These are phyloP conservation scores for Mirounga angustirostris DNA, from an alignment of 2,113 vertebrate species.

Conservation along the genomic window DNA sequence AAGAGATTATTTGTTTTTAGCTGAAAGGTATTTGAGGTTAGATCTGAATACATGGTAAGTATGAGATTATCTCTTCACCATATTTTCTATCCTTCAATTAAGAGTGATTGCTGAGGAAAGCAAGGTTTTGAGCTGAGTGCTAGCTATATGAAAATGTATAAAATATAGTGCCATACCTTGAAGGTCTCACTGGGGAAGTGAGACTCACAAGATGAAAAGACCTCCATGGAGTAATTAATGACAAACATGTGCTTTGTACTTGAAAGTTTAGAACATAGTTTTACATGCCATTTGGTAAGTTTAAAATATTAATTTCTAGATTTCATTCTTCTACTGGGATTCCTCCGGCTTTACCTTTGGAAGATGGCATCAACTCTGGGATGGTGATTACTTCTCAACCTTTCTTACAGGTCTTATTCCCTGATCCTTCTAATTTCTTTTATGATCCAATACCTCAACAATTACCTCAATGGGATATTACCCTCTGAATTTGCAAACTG, in stretches of 20 bases:
- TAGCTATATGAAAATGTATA: not conserved
- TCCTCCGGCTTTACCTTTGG: not conserved
- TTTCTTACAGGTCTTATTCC: not conserved
- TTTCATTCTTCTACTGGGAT: not conserved
- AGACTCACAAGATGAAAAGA: not conserved
- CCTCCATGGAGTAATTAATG: not conserved
- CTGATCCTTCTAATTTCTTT: slow-evolving; percentile 21
- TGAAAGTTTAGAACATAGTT: not conserved
- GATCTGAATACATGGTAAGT: not conserved
- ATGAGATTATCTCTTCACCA: not conserved
- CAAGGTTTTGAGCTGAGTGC: not conserved
- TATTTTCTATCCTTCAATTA: not conserved
- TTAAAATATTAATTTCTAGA: slow-evolving; percentile 14
- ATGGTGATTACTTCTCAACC: not conserved
- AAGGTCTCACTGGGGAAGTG: not conserved
- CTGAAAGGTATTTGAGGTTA: not conserved
- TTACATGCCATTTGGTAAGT: not conserved
- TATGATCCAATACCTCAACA: not conserved
- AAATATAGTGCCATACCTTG: not conserved
- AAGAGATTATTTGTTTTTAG: slow-evolving; percentile 8
- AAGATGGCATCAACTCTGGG: not conserved
- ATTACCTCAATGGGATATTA: not conserved
- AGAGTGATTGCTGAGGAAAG: not conserved
- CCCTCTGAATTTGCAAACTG: not conserved
- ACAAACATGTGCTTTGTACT: not conserved